These are phyloP conservation scores for Coleophora flavipennella DNA, from an alignment of 2,888 invertebrate genomes.

Conservation along the genomic window DNA sequence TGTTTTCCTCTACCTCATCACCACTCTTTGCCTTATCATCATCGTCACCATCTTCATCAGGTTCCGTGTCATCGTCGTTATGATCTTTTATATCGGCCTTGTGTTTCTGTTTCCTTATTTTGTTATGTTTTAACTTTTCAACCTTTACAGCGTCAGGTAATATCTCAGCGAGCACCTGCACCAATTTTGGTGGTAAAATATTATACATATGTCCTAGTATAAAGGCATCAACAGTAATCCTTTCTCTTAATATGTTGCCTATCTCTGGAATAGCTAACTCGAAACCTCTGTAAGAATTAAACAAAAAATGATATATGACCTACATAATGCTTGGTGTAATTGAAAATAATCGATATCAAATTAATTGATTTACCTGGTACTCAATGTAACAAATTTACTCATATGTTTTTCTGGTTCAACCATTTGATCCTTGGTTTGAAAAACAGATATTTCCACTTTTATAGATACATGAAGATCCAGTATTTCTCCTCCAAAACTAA, in stretches of 20 bases:
- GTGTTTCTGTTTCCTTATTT: too few relatives aligned
- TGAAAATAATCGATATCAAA: too few relatives aligned
- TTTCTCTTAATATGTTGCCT: conserved; percentile 1
- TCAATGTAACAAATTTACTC: conserved; percentile 16
- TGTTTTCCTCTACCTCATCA: too few relatives aligned
- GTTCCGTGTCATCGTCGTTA: too few relatives aligned
- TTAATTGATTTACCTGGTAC: conserved; percentile 30
- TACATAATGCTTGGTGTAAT: too few relatives aligned
- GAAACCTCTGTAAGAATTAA: conserved; percentile 18
- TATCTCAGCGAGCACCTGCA: neutral
- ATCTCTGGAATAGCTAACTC: conserved; percentile 15
- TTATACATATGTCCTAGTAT: conserved; percentile 27
- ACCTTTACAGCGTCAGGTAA: neutral
- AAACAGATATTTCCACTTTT: conserved; percentile 13
- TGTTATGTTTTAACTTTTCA: too few relatives aligned
- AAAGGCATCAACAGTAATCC: conserved; percentile 17
- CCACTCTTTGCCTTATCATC: too few relatives aligned
- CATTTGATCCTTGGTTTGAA: conserved; percentile 1
- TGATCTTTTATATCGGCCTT: too few relatives aligned
- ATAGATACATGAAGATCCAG: conserved; percentile 29
- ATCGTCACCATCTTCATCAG: too few relatives aligned
- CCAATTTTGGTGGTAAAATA: conserved; percentile 25
- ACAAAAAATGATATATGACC: neutral
- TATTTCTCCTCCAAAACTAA: conserved; percentile 32
- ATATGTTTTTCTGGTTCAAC: neutral